phyloP scores from a whole-genome alignment of 1,140 invertebrate genomes.

The Protaetia brevitarsis region DNA sequence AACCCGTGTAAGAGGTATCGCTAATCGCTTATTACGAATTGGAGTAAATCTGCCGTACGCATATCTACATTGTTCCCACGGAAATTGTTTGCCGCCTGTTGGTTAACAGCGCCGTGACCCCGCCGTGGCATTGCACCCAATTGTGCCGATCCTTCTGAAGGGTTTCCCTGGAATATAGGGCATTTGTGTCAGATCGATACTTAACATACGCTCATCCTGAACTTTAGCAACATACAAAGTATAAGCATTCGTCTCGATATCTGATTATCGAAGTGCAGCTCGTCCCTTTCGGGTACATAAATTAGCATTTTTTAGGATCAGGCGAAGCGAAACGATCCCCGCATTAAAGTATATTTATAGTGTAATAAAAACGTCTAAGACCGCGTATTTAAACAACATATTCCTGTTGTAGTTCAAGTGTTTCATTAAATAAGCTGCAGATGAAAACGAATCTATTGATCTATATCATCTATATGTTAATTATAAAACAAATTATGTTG shows the following conservation, averaged over 20 bases:
- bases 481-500: no score
- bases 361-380: background rate
- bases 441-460: no score
- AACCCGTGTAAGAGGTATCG: no score
- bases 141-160: constrained; percentile 1
- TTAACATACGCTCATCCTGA: background rate
- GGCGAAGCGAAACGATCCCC: background rate
- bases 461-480: no score
- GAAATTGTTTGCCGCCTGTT: background rate
- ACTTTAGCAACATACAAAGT: background rate
- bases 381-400: no score
- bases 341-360: background rate
- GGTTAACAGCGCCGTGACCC: constrained; percentile 11
- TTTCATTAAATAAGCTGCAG: background rate
- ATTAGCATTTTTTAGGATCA: background rate
- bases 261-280: background rate
- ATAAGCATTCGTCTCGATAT: background rate
- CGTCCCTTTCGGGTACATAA: background rate
- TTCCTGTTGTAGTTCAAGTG: no score
- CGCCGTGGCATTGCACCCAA: background rate
- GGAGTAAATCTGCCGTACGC: no score
- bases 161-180: constrained; percentile 9
- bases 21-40: no score
- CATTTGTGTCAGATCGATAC: constrained; percentile 7
- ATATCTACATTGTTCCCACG: background rate